Evolutionary conservation across 1,140 invertebrate genomes (phyloP), one percentile per base, ranked within the genome.

Genomic region (Epicauta chinensis): DNA sequence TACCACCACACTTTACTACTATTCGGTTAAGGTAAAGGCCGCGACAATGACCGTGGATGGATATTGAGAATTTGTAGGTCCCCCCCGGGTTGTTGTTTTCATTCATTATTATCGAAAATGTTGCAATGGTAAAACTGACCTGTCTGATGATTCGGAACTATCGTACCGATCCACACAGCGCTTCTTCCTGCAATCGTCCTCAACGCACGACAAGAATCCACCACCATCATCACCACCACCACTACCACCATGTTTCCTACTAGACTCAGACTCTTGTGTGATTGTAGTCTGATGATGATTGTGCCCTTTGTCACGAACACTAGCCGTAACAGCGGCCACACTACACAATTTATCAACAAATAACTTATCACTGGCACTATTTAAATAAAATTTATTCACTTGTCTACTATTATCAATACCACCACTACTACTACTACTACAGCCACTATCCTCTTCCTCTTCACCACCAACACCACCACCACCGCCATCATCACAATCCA

Each of bases 121-220:
- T 39, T 9, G 40, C 3, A 4, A 37, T 15, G n/a, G n/a, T 47
- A 34, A 23, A 37, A 54, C 58, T 30, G 71, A 90, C 87, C 87
- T 91, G 84, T 91, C 87, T 74, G 87, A 89, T 69, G 87, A 89
- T 75, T 90, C 87, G 62, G 87, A 89, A 71, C 87, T 89, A 77
- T 91, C 87, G 77, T 88, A 89, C 77, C 87, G 79, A 80, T 90
- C 87, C 65, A 84, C 77, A 73, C 87, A 89, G 72, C 87, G 78
- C 73, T 87, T 89, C 77, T 88, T 89, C 69, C 84, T 81, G 67
- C 79, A 83, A 53, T 78, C 76, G 35, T 72, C 73, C 48, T 74
- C 73, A 23, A 23, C 23, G 46, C 67, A 62, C 46, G 47, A 51
- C 56, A 63, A 52, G 50, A 63, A 58, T 53, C 59, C 65, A 23